These are phyloP conservation scores for Champsocephalus esox DNA, from an alignment of 2,797 vertebrate species.

Conservation along the genomic window DNA sequence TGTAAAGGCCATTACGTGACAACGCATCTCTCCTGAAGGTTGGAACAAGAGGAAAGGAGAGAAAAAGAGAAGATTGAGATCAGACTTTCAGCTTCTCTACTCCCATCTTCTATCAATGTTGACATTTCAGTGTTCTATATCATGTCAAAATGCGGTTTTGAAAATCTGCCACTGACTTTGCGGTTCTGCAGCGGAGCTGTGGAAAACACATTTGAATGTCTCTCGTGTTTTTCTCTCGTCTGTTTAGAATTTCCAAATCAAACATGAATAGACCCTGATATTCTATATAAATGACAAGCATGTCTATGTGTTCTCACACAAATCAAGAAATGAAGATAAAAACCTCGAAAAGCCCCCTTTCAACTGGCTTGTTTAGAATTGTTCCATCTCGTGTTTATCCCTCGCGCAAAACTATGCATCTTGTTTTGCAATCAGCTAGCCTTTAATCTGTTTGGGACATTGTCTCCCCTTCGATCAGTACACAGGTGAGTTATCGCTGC, in stretches of 20 bases:
- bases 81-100: conserved; percentile 48
- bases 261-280: conserved; percentile 67
- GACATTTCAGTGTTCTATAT: conserved; percentile 69
- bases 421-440: conserved; percentile 72
- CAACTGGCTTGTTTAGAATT: conserved; percentile 72
- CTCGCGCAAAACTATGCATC: conserved; percentile 72
- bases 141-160: conserved; percentile 68
- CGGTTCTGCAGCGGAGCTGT: conserved; percentile 42
- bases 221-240: conserved; percentile 16
- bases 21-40: conserved; percentile 63
- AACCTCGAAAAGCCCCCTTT: conserved; percentile 65
- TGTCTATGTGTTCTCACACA: conserved; percentile 50
- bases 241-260: conserved; percentile 56
- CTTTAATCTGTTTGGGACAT: conserved; percentile 81
- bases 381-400: conserved; percentile 74
- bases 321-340: conserved; percentile 68
- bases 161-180: conserved; percentile 60
- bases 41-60: conserved; percentile 37
- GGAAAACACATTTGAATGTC: conserved; percentile 57
- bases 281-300: conserved; percentile 63
- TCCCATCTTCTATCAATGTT: conserved; percentile 67
- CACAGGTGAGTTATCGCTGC: conserved; percentile 79
- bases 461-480: conserved; percentile 77
- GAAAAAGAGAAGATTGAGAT: conserved; percentile 66
- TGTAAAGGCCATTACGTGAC: conserved; percentile 83